Evolutionary conservation across 2,888 invertebrate species (phyloP).

Genomic region (Anarsia innoxiella): DNA sequence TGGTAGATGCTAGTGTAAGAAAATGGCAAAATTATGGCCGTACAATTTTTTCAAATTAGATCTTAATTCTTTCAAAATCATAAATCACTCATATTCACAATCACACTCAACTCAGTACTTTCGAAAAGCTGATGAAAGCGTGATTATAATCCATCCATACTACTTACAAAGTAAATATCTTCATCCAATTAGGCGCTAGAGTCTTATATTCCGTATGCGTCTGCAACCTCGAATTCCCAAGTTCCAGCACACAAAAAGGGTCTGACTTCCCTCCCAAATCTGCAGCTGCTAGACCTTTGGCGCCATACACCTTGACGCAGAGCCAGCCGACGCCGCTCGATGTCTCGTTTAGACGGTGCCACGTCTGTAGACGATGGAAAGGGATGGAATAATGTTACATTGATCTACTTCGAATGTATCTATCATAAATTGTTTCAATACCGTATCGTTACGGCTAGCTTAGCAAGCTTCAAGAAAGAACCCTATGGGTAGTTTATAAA

Average conservation of each 20-base stretch:
- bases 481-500: neutral
- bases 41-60: no score
- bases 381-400: no score
- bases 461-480: no score
- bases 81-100: no score
- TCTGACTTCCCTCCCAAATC: slow-evolving; percentile 98
- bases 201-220: slow-evolving; percentile 99
- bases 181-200: slow-evolving; percentile 97
- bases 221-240: slow-evolving; percentile 95
- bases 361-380: slow-evolving; percentile 73
- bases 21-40: no score
- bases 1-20: no score
- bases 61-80: no score
- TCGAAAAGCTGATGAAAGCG: neutral
- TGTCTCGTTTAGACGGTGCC: slow-evolving; percentile 68
- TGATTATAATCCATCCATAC: neutral
- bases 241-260: slow-evolving; percentile 97
- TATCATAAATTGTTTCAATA: no score
- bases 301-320: slow-evolving; percentile 92
- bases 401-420: no score
- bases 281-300: slow-evolving; percentile 91
- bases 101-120: no score
- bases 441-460: no score
- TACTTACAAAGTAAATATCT: slow-evolving; percentile 97
- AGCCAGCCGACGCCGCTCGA: slow-evolving; percentile 92